phyloP scores from a whole-genome alignment of 2,888 invertebrate species.

The Schizaphis graminum region DNA sequence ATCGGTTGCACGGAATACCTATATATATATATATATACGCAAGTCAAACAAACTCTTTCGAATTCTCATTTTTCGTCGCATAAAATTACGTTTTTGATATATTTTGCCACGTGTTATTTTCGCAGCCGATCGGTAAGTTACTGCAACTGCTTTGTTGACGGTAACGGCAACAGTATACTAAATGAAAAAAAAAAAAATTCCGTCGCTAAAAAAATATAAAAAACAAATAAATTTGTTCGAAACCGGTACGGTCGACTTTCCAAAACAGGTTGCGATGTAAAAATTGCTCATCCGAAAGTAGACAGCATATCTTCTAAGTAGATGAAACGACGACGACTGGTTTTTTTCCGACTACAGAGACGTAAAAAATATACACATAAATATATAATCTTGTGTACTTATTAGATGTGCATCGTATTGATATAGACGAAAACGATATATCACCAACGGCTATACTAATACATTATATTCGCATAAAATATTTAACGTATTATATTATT shows the following conservation, averaged over 20 bases:
- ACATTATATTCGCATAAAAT: not conserved
- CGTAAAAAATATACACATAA: not conserved
- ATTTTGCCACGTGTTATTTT: not conserved
- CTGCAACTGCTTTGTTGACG: not conserved
- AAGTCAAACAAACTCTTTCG: not conserved
- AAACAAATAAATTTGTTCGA: not conserved
- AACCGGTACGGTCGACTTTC: slow-evolving; percentile 59
- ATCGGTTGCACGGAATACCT: not conserved
- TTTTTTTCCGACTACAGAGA: slow-evolving; percentile 16
- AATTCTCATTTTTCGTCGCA: not conserved
- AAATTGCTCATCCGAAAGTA: slow-evolving; percentile 54
- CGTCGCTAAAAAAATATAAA: not conserved
- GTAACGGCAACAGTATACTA: not conserved
- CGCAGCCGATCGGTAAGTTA: not conserved
- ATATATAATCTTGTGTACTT: not conserved
- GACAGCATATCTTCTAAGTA: slow-evolving; percentile 19
- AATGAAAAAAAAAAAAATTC: slow-evolving; percentile 1
- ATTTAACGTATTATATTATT: too few species aligned
- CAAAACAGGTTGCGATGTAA: slow-evolving; percentile 44
- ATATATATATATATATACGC: not conserved
- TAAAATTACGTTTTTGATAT: not conserved
- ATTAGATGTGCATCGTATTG: not conserved
- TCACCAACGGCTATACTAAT: not conserved
- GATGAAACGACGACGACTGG: slow-evolving; percentile 45
- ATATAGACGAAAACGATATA: not conserved